Base-by-base conservation (phyloP, 2,888 invertebrate genomes). In the Platynereis dumerilii region DNA sequence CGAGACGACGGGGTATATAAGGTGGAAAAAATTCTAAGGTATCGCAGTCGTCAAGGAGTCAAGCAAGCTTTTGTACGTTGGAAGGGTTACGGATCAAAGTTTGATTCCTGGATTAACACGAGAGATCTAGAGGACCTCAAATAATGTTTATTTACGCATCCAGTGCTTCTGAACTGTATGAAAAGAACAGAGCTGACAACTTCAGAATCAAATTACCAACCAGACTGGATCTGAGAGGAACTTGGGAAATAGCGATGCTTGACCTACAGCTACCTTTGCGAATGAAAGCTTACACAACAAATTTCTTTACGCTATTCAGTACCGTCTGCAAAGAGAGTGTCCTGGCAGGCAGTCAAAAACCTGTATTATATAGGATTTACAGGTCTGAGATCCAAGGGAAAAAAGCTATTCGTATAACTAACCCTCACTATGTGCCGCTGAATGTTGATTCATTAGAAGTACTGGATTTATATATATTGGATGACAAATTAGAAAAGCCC, bases 41-140 rank as follows among this genome's bases (percentile, higher is more conserved):
- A 48, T 45, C n/a, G 3, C 27, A 27, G 42, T 24, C 12, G 45
- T 7, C 44, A 59, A 12, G 48, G 48, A 2, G 27, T 28, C n/a
- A 3, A n/a, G 3, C 24, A 59, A 48, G 45, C 22, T 10, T 59
- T 20, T 26, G 48, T 59, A 1, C 44, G 48, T 20, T 59, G 45
- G 27, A 2, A 27, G 7, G 45, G 27, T 27, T 59, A 48, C 45
- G 45, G 45, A 15, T 45, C 44, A 3, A 59, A 59, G 27, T 59
- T 45, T 48, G 48, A 59, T 17, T 45, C 45, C 17, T 59, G 59
- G 59, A 48, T 59, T 48, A 22, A 29, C 42, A 26, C 34, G 22
- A 42, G 42, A 5, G 22, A 7, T 10, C 27, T 39, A 12, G 24
- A 42, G 2, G 28, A 56, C 28, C 27, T 28, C 34, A 42, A 42